phyloP scores from a whole-genome alignment of 2,888 invertebrate species.

The Lumbricus terrestris region DNA sequence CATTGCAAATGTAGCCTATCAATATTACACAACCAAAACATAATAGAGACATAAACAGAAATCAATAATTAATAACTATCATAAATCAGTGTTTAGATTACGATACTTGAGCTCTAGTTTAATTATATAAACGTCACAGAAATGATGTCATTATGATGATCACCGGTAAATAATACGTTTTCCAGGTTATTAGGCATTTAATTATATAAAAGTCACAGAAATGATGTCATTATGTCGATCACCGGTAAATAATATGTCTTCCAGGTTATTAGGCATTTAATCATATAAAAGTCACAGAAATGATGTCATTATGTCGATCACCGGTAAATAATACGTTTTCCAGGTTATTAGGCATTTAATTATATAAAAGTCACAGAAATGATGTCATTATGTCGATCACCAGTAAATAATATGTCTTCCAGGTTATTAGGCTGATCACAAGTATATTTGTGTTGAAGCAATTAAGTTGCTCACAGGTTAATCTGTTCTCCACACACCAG shows the following conservation, averaged over 20 bases:
- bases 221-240: neutral
- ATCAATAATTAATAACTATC: neutral
- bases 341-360: slow-evolving; percentile 34
- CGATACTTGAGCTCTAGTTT: neutral
- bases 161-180: slow-evolving; percentile 37
- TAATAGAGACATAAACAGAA: neutral
- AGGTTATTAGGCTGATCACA: neutral
- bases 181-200: slow-evolving; percentile 43
- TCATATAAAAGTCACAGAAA: neutral
- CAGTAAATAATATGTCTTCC: slow-evolving; percentile 47
- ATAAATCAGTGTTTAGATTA: neutral
- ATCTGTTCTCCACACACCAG: slow-evolving; percentile 57
- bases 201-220: neutral
- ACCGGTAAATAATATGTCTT: slow-evolving; percentile 37
- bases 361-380: no score
- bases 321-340: slow-evolving; percentile 44
- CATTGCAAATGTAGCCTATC: no score
- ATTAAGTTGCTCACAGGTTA: slow-evolving; percentile 20
- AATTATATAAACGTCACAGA: neutral
- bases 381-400: neutral
- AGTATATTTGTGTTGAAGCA: slow-evolving; percentile 47
- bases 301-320: neutral
- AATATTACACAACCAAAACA: neutral
- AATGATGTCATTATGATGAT: neutral
- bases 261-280: slow-evolving; percentile 43